These are phyloP conservation scores for Alcedo quadribrachys DNA, from an alignment of 2,797 vertebrate genomes.

Conservation along the genomic window DNA sequence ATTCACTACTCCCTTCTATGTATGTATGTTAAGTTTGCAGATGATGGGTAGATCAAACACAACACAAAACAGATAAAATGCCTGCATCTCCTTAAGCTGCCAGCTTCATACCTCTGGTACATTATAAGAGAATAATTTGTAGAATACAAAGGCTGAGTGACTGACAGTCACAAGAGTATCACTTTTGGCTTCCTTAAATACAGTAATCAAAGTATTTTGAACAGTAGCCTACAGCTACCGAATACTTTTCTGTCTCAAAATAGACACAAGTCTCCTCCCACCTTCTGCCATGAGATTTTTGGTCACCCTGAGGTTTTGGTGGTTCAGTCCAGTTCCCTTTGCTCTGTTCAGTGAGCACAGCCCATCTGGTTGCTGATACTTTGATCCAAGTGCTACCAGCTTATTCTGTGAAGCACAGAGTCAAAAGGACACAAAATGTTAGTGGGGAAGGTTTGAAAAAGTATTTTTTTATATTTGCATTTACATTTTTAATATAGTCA, in stretches of 20 bases:
- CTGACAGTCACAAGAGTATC: neutral
- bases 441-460: neutral
- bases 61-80: neutral
- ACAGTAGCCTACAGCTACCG: conserved; percentile 22
- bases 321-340: neutral
- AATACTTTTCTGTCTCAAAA: conserved; percentile 50
- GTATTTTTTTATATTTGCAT: conserved; percentile 43
- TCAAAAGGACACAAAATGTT: neutral
- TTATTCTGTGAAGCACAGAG: neutral
- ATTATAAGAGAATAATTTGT: neutral
- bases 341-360: neutral
- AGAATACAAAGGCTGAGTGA: conserved; percentile 1
- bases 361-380: neutral
- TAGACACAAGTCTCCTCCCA: conserved; percentile 40
- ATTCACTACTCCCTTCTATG: neutral
- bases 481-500: conserved; percentile 31
- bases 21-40: neutral
- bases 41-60: no score
- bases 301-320: conserved; percentile 45
- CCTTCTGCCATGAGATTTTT: conserved; percentile 23
- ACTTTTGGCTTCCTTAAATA: conserved; percentile 42
- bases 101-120: neutral
- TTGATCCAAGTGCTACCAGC: neutral
- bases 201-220: conserved; percentile 39
- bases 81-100: neutral